These are phyloP conservation scores for Cataglyphis cursor DNA, from an alignment of 2,888 invertebrate species.

Conservation along the genomic window DNA sequence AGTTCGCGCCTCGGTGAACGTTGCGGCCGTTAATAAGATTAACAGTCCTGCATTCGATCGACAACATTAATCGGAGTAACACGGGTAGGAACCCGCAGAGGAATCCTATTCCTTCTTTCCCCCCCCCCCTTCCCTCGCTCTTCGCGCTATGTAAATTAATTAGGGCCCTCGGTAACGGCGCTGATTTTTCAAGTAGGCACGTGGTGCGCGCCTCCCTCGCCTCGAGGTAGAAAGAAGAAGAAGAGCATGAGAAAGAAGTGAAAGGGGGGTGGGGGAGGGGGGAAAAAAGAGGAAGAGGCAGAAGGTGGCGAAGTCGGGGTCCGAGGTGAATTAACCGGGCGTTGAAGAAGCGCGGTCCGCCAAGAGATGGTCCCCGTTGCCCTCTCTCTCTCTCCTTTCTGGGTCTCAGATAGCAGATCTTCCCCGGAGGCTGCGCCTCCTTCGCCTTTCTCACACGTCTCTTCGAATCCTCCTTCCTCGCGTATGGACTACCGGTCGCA, in stretches of 20 bases:
- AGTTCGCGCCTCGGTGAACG: conserved; percentile 26
- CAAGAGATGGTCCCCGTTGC: conserved; percentile 67
- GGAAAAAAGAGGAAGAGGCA: conserved; percentile 49
- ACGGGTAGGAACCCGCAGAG: conserved; percentile 37
- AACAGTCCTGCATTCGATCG: conserved; percentile 41
- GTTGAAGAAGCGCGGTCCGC: conserved; percentile 65
- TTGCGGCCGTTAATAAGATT: conserved; percentile 46
- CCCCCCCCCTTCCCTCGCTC: conserved; percentile 57
- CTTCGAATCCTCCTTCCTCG: conserved; percentile 30
- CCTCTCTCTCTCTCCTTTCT: not conserved
- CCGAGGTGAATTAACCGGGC: conserved; percentile 43
- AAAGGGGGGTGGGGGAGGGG: conserved; percentile 18
- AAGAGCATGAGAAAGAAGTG: conserved; percentile 10
- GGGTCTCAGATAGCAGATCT: conserved; percentile 78
- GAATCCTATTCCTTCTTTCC: conserved; percentile 32
- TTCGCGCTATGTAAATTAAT: conserved; percentile 83
- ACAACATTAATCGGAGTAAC: conserved; percentile 51
- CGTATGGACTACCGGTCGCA: conserved; percentile 65
- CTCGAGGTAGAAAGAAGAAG: conserved; percentile 58
- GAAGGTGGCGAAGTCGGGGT: conserved; percentile 67
- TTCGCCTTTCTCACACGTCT: conserved; percentile 42
- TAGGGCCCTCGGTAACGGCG: conserved; percentile 80
- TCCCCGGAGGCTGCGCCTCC: conserved; percentile 68
- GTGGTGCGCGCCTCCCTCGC: conserved; percentile 74
- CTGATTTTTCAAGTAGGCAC: conserved; percentile 80